Conservation (phyloP, 1,140 invertebrate genomes). For the Microplitis demolitor region DNA sequence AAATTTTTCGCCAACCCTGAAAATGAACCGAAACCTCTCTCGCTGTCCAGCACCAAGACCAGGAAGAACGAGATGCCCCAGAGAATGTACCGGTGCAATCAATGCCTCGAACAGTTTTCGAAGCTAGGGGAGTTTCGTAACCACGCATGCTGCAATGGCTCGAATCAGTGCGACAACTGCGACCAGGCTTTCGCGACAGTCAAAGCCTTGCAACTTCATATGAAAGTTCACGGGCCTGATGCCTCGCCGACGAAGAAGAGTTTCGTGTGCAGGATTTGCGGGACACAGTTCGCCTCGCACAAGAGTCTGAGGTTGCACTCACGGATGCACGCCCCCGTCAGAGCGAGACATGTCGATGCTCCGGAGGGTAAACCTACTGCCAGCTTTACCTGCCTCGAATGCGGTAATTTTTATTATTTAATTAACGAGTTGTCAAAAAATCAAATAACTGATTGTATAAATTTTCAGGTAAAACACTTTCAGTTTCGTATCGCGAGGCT, state of each 20-base stretch:
- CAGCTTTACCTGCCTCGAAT: slow-evolving; percentile 54
- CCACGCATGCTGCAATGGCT: slow-evolving; percentile 50
- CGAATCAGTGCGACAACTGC: slow-evolving; percentile 53
- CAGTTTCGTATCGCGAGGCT: slow-evolving; percentile 65
- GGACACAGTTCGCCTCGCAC: slow-evolving; percentile 69
- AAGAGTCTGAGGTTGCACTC: slow-evolving; percentile 73
- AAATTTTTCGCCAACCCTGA: slow-evolving; percentile 59
- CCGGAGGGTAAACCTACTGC: slow-evolving; percentile 55
- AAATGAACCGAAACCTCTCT: slow-evolving; percentile 34
- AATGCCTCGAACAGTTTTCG: slow-evolving; percentile 51
- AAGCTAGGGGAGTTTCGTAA: slow-evolving; percentile 52
- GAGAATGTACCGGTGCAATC: slow-evolving; percentile 51
- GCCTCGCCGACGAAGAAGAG: slow-evolving; percentile 38
- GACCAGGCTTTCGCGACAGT: slow-evolving; percentile 53
- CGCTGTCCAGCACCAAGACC: too few species aligned
- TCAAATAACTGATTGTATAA: background rate
- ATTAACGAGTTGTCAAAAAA: background rate
- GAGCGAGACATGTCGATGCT: slow-evolving; percentile 64
- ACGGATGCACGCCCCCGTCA: slow-evolving; percentile 72
- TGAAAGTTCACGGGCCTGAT: slow-evolving; percentile 49
- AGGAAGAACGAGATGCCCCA: background rate
- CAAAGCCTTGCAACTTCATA: slow-evolving; percentile 52
- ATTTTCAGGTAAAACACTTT: slow-evolving; percentile 62
- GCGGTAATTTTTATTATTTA: slow-evolving; percentile 42
- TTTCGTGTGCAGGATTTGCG: slow-evolving; percentile 66